phyloP scores from a whole-genome alignment of 1,140 invertebrate genomes.

The Kradibia gibbosae region DNA sequence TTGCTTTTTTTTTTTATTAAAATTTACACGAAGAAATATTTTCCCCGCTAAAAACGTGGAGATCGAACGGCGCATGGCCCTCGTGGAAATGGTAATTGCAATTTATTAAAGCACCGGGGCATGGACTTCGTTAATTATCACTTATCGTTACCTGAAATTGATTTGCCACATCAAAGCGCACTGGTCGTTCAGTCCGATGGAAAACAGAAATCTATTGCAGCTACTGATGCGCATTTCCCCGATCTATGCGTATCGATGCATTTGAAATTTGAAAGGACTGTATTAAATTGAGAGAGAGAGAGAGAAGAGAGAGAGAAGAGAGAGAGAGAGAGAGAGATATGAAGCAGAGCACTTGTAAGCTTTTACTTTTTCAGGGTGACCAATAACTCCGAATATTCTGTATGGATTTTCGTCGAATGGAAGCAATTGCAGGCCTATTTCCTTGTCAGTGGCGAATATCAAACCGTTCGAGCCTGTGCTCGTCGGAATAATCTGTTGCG shows the following conservation, averaged over 20 bases:
- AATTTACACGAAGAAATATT: no score
- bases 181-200: slow-evolving; percentile 74
- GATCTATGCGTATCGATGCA: slow-evolving; percentile 61
- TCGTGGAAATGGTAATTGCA: no score
- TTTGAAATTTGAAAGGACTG: no score
- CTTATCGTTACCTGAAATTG: slow-evolving; percentile 72
- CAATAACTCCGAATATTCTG: slow-evolving; percentile 77
- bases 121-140: no score
- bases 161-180: slow-evolving; percentile 77
- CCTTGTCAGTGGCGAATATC: slow-evolving; percentile 77
- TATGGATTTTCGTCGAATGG: slow-evolving; percentile 83
- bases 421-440: slow-evolving; percentile 79
- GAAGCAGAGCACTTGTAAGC: not conserved
- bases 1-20: no score
- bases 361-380: slow-evolving; percentile 76
- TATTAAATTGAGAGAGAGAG: no score
- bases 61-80: no score
- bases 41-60: no score
- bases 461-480: slow-evolving; percentile 68
- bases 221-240: slow-evolving; percentile 60
- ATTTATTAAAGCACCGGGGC: no score
- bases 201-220: slow-evolving; percentile 75
- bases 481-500: not conserved
- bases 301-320: no score
- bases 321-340: no score